phyloP scores from a whole-genome alignment of 2,113 vertebrate species.

The Planiliza haematocheilus region DNA sequence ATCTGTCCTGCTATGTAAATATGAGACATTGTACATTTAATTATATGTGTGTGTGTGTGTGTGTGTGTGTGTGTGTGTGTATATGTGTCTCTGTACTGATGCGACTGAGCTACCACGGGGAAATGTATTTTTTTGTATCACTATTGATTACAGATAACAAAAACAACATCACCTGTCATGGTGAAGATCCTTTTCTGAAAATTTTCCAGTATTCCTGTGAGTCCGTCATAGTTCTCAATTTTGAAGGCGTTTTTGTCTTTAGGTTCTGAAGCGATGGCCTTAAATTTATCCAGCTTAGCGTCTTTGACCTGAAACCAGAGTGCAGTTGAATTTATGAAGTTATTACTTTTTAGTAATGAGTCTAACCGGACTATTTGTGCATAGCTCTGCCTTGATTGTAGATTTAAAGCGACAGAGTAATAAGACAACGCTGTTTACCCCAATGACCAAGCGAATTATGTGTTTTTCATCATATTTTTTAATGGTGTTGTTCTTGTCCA shows the following conservation, averaged over 20 bases:
- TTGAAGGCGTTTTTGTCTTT: constrained; percentile 62
- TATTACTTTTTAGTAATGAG: too few relatives aligned
- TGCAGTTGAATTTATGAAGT: neutral
- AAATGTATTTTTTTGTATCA: too few relatives aligned
- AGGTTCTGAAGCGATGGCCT: constrained; percentile 64
- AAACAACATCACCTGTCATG: constrained; percentile 86
- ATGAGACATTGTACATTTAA: neutral
- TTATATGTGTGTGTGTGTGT: too few relatives aligned
- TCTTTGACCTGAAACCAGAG: constrained; percentile 68
- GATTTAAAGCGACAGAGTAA: too few relatives aligned
- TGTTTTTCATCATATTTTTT: constrained; percentile 2
- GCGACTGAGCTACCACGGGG: too few relatives aligned
- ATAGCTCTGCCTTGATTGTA: too few relatives aligned
- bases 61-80: too few relatives aligned
- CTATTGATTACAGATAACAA: too few relatives aligned
- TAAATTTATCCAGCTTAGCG: accelerated
- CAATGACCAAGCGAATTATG: constrained; percentile 80
- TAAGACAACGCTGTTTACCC: constrained; percentile 65
- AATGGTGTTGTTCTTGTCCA: accelerated
- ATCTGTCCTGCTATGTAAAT: constrained; percentile 54
- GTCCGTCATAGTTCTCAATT: constrained; percentile 74
- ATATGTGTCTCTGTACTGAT: too few relatives aligned
- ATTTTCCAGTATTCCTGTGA: constrained; percentile 77
- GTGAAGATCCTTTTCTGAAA: too few relatives aligned
- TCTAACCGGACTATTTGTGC: too few relatives aligned